Evolutionary conservation across 2,797 vertebrate genomes (phyloP).

Genomic region (Pogoniulus pusillus): DNA sequence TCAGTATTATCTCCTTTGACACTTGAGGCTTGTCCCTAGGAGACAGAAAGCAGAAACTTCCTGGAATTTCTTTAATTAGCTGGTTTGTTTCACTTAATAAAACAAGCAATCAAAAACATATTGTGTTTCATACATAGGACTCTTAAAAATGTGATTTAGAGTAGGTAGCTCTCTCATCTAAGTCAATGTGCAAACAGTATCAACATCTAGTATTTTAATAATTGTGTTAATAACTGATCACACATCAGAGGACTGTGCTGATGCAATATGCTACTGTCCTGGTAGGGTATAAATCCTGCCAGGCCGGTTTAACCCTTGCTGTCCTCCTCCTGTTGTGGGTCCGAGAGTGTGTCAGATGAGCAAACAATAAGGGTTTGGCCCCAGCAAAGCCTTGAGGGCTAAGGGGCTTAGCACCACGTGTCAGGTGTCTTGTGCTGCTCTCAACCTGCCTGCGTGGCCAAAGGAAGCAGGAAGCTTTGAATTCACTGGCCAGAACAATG

Average conservation of each 20-base stretch:
- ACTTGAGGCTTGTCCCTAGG: constrained; percentile 40
- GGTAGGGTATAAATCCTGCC: no score
- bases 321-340: no score
- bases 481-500: no score
- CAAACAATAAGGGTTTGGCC: no score
- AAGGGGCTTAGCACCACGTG: no score
- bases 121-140: background rate
- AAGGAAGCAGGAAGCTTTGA: no score
- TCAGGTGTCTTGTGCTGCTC: no score
- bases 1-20: constrained; percentile 56
- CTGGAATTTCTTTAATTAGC: constrained; percentile 63
- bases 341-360: no score
- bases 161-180: background rate
- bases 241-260: background rate
- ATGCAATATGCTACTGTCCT: background rate
- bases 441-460: no score
- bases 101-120: constrained; percentile 50
- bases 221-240: background rate
- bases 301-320: no score
- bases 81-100: constrained; percentile 57
- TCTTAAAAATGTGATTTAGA: background rate
- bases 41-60: constrained; percentile 65
- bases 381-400: no score
- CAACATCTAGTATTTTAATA: background rate
- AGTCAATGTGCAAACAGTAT: background rate